Evolutionary conservation across 2,797 vertebrate species (phyloP), one percentile per base, ranked within the genome.

Genomic region (Hybognathus amarus): DNA sequence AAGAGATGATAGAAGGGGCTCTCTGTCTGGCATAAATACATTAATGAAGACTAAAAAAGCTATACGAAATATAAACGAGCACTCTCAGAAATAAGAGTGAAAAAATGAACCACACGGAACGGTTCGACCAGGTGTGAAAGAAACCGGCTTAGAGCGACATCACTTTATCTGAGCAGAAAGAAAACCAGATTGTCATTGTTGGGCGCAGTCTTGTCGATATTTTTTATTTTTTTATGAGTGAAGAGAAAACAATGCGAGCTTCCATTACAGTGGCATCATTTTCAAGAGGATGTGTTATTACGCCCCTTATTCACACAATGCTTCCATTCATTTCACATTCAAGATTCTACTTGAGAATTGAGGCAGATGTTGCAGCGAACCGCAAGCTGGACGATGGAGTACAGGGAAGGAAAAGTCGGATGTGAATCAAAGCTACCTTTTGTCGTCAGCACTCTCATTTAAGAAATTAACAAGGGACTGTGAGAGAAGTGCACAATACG

Each of bases 391-490:
- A 84, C 85, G 67, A 70, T 52, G 68, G 54, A 85, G 80, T 59
- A 17, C 59, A 50, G 42, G 56, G 67, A 80, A 73, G 59, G 78
- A 84, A 82, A 63, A 88, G 90, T 90, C 90, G 90, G 92, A 93
- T 92, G 91, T 90, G 91, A 92, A 90, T 94, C 92, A 92, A 89
- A 90, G 90, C 86, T 87, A 92, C 90, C 92, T 69, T 87, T 93
- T 94, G 93, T 95, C 91, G 92, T 91, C 89, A 92, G 90, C 90
- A 92, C 92, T 93, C 92, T 92, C 91, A 91, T 94, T 94, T 92
- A 91, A 92, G 91, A 92, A 94, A 91, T 90, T 84, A 90, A 93
- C 92, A 90, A 91, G 91, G 92, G 92, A 90, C 92, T 90, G 89
- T 87, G 90, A 92, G 92, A 85, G 85, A 90, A 90, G 90, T 92